These are phyloP conservation scores for Cynopterus sphinx DNA, from an alignment of 2,797 vertebrate genomes.

Conservation along the genomic window DNA sequence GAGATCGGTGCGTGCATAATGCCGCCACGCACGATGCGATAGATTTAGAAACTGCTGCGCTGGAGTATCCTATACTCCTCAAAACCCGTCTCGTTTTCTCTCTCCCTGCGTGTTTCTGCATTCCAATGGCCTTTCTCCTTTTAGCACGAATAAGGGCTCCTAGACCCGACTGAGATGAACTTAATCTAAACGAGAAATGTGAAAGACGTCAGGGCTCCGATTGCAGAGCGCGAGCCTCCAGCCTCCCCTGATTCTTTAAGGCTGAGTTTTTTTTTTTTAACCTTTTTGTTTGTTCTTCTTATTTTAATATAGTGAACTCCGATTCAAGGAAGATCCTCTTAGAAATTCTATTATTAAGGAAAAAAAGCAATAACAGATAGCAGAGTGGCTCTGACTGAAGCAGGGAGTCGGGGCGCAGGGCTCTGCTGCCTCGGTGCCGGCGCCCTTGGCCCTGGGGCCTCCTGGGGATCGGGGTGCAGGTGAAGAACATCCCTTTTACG, in stretches of 20 bases:
- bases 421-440: not conserved
- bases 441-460: not conserved
- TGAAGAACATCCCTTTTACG: not conserved
- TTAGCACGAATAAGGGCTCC: not conserved
- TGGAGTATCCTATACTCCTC: not conserved
- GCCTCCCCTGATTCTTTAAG: not conserved
- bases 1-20: conserved; percentile 28
- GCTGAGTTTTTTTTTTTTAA: conserved; percentile 12
- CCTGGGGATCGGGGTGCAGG: not conserved
- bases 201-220: not conserved
- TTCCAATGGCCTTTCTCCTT: conserved; percentile 34
- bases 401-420: not conserved
- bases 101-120: not conserved
- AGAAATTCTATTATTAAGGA: not conserved
- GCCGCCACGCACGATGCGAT: conserved; percentile 13
- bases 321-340: not conserved
- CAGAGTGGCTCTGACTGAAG: not conserved
- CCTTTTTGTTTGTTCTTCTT: not conserved
- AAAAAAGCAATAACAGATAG: not conserved
- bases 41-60: conserved; percentile 27
- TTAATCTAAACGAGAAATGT: conserved; percentile 13
- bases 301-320: not conserved
- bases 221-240: not conserved
- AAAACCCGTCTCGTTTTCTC: not conserved
- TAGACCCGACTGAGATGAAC: not conserved